A percentile compares a stretch with the other conserved stretches of the same genome.
Conservation (phyloP, 1,140 invertebrate genomes). For the Adelges cooleyi region DNA sequence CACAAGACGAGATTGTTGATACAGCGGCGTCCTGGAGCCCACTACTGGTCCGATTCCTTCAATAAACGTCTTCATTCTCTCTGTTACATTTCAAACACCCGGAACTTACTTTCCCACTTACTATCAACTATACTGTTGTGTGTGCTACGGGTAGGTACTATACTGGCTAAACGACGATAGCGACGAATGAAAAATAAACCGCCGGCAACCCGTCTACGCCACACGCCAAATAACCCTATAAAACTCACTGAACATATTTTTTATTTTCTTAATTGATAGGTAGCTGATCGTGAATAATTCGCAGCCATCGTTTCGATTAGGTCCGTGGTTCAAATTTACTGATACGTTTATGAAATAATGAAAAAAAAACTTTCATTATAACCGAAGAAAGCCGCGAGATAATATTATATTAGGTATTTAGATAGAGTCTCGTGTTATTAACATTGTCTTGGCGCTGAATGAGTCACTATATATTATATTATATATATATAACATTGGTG, state of each 20-base stretch:
- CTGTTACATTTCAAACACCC: slow-evolving; percentile 6
- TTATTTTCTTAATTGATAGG: slow-evolving; percentile 4
- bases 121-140: not conserved
- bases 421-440: not conserved
- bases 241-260: not conserved
- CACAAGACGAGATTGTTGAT: not conserved
- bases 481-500: too few relatives aligned
- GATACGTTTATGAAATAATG: too few relatives aligned
- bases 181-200: too few relatives aligned
- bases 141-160: too few relatives aligned
- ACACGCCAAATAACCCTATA: slow-evolving; percentile 13
- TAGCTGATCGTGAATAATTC: slow-evolving; percentile 15
- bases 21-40: not conserved
- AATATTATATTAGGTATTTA: too few relatives aligned
- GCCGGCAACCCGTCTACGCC: too few relatives aligned
- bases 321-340: too few relatives aligned
- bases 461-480: not conserved
- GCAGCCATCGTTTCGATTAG: too few relatives aligned
- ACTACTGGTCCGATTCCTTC: not conserved
- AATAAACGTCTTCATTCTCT: slow-evolving; percentile 6
- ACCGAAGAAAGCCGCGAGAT: not conserved
- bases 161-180: too few relatives aligned
- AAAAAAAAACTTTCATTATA: slow-evolving; percentile 1
- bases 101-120: slow-evolving; percentile 27
- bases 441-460: not conserved